These are phyloP conservation scores for Ophion ventricosus DNA, from an alignment of 2,888 invertebrate genomes.

Conservation along the genomic window DNA sequence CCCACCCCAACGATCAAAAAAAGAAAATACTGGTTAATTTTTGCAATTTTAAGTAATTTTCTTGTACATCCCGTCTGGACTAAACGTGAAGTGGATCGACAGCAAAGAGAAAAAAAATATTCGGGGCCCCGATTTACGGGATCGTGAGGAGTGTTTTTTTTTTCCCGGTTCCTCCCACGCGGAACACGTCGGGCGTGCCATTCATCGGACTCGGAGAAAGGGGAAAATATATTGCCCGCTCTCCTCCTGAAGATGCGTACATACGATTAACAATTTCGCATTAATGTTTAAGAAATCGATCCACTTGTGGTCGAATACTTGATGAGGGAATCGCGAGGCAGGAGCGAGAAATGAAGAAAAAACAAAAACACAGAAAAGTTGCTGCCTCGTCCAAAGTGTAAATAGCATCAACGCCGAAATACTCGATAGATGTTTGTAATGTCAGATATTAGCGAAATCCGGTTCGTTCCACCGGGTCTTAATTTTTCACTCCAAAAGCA, in stretches of 20 bases:
- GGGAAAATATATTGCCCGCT: neutral
- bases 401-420: constrained; percentile 59
- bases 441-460: constrained; percentile 34
- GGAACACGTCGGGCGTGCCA: neutral
- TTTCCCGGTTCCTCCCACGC: neutral
- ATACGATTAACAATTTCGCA: neutral
- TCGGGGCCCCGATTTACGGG: neutral
- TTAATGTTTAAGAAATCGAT: neutral
- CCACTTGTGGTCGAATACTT: no score
- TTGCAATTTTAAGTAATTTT: no score
- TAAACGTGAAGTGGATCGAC: neutral
- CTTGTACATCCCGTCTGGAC: no score
- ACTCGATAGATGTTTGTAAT: constrained; percentile 59
- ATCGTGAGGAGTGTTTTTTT: neutral
- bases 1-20: no score
- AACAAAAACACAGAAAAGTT: no score
- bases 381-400: constrained; percentile 47
- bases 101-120: neutral
- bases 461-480: constrained; percentile 10
- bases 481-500: neutral
- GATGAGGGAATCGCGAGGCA: neutral
- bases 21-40: no score
- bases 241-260: no score
- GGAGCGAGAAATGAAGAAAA: neutral
- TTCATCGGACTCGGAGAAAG: neutral